Conservation (phyloP, 2,888 invertebrate species). For the Linnaemya tessellans region DNA sequence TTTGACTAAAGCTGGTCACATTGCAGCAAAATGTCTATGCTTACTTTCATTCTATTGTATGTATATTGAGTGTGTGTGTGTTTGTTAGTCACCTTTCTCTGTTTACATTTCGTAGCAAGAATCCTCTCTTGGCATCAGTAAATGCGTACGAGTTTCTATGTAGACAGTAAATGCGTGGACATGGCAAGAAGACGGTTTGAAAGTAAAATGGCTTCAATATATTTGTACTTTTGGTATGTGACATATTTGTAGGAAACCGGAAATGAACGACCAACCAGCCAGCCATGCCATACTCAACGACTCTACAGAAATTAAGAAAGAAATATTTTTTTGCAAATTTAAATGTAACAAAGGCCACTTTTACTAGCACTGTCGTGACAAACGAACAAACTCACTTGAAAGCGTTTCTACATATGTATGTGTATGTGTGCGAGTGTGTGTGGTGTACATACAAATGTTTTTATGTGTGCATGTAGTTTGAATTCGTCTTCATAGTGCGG, state of each 20-base stretch:
- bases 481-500: slow-evolving; percentile 73
- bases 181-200: slow-evolving; percentile 32
- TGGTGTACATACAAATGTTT: not conserved
- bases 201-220: slow-evolving; percentile 8
- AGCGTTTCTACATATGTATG: not conserved
- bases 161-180: slow-evolving; percentile 50
- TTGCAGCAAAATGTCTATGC: not conserved
- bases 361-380: slow-evolving; percentile 32
- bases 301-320: slow-evolving; percentile 21
- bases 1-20: not conserved
- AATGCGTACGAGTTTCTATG: slow-evolving; percentile 20
- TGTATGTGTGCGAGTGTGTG: not conserved
- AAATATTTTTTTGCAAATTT: slow-evolving; percentile 10
- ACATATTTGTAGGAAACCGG: slow-evolving; percentile 75
- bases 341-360: slow-evolving; percentile 51
- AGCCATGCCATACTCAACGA: slow-evolving; percentile 53
- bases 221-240: slow-evolving; percentile 72
- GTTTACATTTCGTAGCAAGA: slow-evolving; percentile 5
- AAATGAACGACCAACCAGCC: slow-evolving; percentile 70
- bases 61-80: slow-evolving; percentile 2
- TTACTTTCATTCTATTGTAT: slow-evolving; percentile 4
- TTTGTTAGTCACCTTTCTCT: slow-evolving; percentile 18
- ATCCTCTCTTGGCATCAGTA: not conserved
- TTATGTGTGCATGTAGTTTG: slow-evolving; percentile 36
- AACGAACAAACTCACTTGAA: not conserved